Base-by-base conservation (phyloP, 2,888 invertebrate species). In the Acronicta alni region DNA sequence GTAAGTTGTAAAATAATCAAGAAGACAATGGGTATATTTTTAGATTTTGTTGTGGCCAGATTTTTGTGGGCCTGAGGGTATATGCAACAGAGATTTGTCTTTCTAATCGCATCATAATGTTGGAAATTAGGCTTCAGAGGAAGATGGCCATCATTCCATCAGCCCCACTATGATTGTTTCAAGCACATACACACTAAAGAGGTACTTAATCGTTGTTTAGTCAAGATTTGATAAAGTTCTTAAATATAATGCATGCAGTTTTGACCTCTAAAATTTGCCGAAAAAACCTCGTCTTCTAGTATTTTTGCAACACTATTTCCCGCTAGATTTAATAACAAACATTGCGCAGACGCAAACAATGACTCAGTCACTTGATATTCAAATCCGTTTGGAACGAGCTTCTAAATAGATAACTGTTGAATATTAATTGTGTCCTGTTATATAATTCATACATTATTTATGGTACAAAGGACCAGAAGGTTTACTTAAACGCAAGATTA, bases 391-490 rank as follows among this genome's bases (percentile, higher is more conserved):
- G 47, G 18, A 37, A 32, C 49, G 7, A 43, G 47, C 60, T 20
- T 51, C 49, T 60, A 60, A 64, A 75, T 59, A 67, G 61, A 57
- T 55, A 63, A 57, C 41, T 18, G 10, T 51, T 75, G 72, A 66
- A 67, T 75, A 64, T 66, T 75, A 52, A 70, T 46, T 58, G 43
- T 57, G 57, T 61, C 60, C 65, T 64, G 58, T 72, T 75, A 75
- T 60, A 58, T 72, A 72, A 72, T 37, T 42, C 37, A 49, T 45
- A 55, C 20, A 65, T 69, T 46, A 67, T 68, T 5, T 49, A 58
- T 49, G n/a, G 45, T 46, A 39, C 17, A 43, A 41, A 38, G 20
- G 12, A 30, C n/a, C 57, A 67, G 67, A 67, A 68, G 63, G 57
- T 26, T 41, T 12, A 41, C 43, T 39, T 38, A 32, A 1, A 26